Conservation (phyloP, 2,797 vertebrate species). For the Otus scops region DNA sequence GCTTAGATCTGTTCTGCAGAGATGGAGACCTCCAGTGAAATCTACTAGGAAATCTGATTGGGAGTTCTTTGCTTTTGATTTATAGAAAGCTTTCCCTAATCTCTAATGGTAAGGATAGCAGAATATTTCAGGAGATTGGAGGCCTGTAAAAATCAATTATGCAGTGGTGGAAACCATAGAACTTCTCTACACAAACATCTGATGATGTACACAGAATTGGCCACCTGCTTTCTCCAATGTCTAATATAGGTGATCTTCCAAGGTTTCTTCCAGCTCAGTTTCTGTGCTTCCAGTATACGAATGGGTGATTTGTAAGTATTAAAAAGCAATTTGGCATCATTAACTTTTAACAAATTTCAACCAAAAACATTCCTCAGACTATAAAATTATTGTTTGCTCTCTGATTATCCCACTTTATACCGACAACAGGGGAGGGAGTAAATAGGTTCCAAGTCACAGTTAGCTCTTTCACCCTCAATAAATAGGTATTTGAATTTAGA, state of each 20-base stretch:
- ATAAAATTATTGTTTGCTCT: not conserved
- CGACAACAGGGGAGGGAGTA: not conserved
- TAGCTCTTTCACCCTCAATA: not conserved
- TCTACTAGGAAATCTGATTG: not conserved
- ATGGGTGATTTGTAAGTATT: not conserved
- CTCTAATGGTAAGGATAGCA: not conserved
- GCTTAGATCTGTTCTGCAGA: not conserved
- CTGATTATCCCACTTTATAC: not conserved
- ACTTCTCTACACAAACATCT: not conserved
- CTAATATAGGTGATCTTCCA: not conserved
- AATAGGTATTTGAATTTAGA: not conserved
- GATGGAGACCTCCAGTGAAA: not conserved
- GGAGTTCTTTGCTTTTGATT: not conserved
- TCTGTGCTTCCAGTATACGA: not conserved
- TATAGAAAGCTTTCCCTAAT: not conserved
- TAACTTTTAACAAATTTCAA: not conserved
- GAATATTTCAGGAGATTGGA: not conserved
- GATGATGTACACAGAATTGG: not conserved
- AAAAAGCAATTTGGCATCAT: not conserved
- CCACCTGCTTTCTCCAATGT: not conserved
- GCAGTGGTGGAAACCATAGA: not conserved
- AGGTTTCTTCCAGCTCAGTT: not conserved
- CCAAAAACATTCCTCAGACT: not conserved
- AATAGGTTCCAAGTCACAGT: not conserved
- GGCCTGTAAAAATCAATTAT: not conserved